Percentiles rank a stretch among this genome's conserved stretches.
These are phyloP conservation scores for Conops quadrifasciatus DNA, from an alignment of 2,888 invertebrate species.

Conservation along the genomic window DNA sequence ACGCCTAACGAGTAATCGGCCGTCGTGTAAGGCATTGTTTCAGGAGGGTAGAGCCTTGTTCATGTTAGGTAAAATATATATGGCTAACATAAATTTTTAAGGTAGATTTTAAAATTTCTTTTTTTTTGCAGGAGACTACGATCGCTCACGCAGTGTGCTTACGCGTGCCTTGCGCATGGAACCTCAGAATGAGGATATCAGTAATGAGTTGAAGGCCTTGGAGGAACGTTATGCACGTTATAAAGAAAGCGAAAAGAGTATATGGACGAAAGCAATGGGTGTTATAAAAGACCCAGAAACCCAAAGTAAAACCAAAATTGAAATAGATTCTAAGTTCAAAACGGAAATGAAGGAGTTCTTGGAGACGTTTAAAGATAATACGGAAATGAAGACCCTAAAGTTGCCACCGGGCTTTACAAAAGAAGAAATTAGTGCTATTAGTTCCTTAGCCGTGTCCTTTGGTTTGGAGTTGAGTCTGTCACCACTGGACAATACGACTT, in stretches of 20 bases:
- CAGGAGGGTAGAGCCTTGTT: conserved; percentile 75
- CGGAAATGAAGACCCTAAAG: conserved; percentile 41
- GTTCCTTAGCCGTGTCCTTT: conserved; percentile 46
- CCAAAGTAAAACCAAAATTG: background rate
- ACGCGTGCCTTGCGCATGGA: conserved; percentile 68
- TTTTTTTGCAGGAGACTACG: conserved; percentile 67
- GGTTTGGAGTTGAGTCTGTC: conserved; percentile 47
- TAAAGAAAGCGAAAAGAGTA: conserved; percentile 57
- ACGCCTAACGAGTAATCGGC: conserved; percentile 67
- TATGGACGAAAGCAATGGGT: conserved; percentile 63
- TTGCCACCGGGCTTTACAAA: conserved; percentile 45
- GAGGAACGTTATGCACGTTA: conserved; percentile 65
- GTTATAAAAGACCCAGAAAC: conserved; percentile 46
- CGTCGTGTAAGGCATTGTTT: conserved; percentile 70
- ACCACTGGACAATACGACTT: conserved; percentile 46
- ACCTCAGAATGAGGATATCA: conserved; percentile 69
- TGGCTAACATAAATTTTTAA: background rate
- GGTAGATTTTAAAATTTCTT: background rate
- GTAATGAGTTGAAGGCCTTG: conserved; percentile 67
- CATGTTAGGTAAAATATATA: conserved; percentile 64
- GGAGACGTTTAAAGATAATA: conserved; percentile 42
- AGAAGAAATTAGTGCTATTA: conserved; percentile 46
- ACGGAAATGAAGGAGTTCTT: conserved; percentile 44
- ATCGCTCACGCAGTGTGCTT: conserved; percentile 69
- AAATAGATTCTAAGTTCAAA: conserved; percentile 33